Evolutionary conservation across 2,888 invertebrate genomes (phyloP), one percentile per base, ranked within the genome.

Genomic region (Sarcophaga carnaria): DNA sequence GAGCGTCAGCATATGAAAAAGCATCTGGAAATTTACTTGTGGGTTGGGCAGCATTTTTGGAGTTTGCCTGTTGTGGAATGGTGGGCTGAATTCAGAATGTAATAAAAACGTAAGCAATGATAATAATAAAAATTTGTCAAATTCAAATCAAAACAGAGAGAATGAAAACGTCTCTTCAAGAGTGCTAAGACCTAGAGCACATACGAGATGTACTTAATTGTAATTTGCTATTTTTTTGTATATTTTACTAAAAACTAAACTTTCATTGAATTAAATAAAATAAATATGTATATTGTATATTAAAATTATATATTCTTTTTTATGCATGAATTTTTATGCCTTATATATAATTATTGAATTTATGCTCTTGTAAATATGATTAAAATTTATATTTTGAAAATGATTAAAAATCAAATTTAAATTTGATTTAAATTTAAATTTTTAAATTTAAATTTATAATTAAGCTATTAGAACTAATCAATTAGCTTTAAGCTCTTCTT

Each of bases 341-440:
- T 11, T 54, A 17, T 54, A 54, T 6, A 54, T 54, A 54, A 54
- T 11, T 54, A 54, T 54, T 54, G 54, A 54, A 54, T 54, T 54
- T 54, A 14, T 14, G 5, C 54, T 54, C 54, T 54, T 54, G 54
- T 54, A 54, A 54, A 54, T 54, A 54, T 54, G 54, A 54, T 14
- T 54, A 54, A 54, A 54, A 54, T 54, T 54, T 54, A 54, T 54
- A 54, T 54, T 54, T 54, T 54, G 54, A 54, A 54, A 54, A 54
- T 54, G 5, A 54, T 54, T 54, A 54, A 54, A 54, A 54, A 54
- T 54, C 54, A 54, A 54, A 54, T 54, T 54, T 54, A 54, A 14
- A 5, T 54, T 17, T 14, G 11, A 14, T 17, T 54, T 54, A 54
- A 3, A 54, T 3, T 4, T 6, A 54, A 3, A 6, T n/a, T 5